Evolutionary conservation across 2,888 invertebrate species (phyloP).

Genomic region (Scrobipalpa costella): DNA sequence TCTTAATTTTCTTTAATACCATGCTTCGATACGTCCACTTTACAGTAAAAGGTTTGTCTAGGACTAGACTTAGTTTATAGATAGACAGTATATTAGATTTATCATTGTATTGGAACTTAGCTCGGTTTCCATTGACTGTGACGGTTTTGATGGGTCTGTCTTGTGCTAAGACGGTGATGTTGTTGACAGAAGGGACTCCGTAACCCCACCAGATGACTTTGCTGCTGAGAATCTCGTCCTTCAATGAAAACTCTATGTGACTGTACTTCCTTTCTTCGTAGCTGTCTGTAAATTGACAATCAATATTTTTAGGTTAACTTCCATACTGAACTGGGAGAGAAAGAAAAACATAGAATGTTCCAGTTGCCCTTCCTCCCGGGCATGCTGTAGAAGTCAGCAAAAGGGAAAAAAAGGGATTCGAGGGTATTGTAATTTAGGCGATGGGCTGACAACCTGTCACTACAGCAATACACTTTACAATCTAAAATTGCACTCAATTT

Average conservation of each 20-base stretch:
- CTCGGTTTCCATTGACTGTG: constrained; percentile 49
- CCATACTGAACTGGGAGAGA: no score
- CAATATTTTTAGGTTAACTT: no score
- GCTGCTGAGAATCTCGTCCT: constrained; percentile 54
- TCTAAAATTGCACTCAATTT: no score
- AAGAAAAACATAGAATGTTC: no score
- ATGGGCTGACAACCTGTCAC: no score
- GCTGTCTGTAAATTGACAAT: constrained; percentile 75
- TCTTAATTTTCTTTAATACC: neutral
- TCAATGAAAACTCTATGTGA: constrained; percentile 71
- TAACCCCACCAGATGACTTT: constrained; percentile 71
- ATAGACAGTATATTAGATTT: constrained; percentile 52
- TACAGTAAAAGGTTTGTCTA: constrained; percentile 62
- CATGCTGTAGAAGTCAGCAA: no score
- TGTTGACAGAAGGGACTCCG: constrained; percentile 66
- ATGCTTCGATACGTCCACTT: constrained; percentile 53
- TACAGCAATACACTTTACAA: no score
- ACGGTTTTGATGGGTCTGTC: constrained; percentile 48
- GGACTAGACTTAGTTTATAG: constrained; percentile 50
- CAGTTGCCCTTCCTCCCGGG: no score
- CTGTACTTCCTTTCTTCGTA: constrained; percentile 82
- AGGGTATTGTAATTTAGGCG: no score
- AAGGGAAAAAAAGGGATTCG: no score
- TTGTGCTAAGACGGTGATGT: constrained; percentile 55
- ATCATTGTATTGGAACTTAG: constrained; percentile 49